Evolutionary conservation across 1,140 invertebrate genomes (phyloP).

Genomic region (Lerema accius): DNA sequence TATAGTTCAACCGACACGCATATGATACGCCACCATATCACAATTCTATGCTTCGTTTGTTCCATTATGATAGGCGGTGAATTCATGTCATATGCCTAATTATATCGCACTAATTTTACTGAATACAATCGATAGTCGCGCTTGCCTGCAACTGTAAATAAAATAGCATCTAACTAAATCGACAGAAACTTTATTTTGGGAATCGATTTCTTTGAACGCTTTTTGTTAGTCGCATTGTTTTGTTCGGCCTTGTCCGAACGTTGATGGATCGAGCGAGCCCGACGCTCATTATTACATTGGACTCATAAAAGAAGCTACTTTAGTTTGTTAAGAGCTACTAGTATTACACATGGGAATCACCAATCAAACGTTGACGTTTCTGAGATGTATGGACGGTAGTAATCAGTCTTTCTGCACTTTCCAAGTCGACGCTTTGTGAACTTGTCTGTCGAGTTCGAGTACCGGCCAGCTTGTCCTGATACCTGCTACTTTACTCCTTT

Average conservation of each 20-base stretch:
- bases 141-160: constrained; percentile 27
- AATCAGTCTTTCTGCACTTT: constrained; percentile 69
- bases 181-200: constrained; percentile 42
- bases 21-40: constrained; percentile 73
- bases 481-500: constrained; percentile 54
- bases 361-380: constrained; percentile 78
- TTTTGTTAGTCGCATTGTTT: constrained; percentile 50
- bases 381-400: constrained; percentile 62
- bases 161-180: constrained; percentile 43
- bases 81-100: constrained; percentile 80
- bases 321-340: constrained; percentile 71
- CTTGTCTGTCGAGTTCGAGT: constrained; percentile 77
- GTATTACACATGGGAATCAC: constrained; percentile 82
- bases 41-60: constrained; percentile 76
- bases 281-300: constrained; percentile 58
- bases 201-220: constrained; percentile 50
- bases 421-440: constrained; percentile 54
- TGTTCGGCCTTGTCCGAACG: constrained; percentile 58
- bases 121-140: constrained; percentile 63
- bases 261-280: constrained; percentile 62
- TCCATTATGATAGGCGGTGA: constrained; percentile 69
- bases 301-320: constrained; percentile 48
- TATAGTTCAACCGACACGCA: constrained; percentile 64
- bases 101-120: constrained; percentile 70
- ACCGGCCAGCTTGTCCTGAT: constrained; percentile 48